Percentiles rank a stretch among this genome's conserved stretches.
Conservation (phyloP, 2,888 invertebrate species). For the Tetanocera ferruginea region DNA sequence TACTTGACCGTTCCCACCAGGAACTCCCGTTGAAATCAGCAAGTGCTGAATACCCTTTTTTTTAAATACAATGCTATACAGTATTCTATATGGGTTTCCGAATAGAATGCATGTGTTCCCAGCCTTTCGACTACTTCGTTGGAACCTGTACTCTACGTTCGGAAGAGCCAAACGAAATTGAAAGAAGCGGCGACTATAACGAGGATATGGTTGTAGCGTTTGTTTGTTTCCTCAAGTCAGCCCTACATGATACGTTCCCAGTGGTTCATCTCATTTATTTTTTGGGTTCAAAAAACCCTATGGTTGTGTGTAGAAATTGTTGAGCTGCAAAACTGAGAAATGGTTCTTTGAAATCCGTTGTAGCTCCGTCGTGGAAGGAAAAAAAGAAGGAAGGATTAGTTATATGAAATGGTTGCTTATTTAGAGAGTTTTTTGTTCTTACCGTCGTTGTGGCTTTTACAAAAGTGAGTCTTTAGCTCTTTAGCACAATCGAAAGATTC, state of each 20-base stretch:
- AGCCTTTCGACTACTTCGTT: background rate
- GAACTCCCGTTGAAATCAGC: constrained; percentile 48
- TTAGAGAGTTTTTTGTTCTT: too few species aligned
- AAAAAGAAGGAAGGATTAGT: too few species aligned
- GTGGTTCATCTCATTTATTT: constrained; percentile 29
- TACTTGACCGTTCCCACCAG: constrained; percentile 46
- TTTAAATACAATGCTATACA: constrained; percentile 45
- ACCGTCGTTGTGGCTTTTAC: too few species aligned
- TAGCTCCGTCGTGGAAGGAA: too few species aligned
- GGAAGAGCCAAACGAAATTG: background rate
- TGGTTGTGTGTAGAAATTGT: too few species aligned
- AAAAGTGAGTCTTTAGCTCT: too few species aligned
- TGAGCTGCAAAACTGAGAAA: too few species aligned
- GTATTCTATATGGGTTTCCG: constrained; percentile 41
- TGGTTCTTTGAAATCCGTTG: too few species aligned
- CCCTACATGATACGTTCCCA: constrained; percentile 34
- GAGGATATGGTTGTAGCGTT: background rate
- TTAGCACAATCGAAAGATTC: too few species aligned
- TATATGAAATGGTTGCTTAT: too few species aligned
- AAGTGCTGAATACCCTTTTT: constrained; percentile 39
- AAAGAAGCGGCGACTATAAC: background rate
- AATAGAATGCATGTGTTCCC: constrained; percentile 53
- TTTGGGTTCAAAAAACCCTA: too few species aligned
- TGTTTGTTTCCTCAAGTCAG: constrained; percentile 30
- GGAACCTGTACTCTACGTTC: background rate